Evolutionary conservation across 2,888 invertebrate genomes (phyloP).

Genomic region (Hypomecis punctinalis): DNA sequence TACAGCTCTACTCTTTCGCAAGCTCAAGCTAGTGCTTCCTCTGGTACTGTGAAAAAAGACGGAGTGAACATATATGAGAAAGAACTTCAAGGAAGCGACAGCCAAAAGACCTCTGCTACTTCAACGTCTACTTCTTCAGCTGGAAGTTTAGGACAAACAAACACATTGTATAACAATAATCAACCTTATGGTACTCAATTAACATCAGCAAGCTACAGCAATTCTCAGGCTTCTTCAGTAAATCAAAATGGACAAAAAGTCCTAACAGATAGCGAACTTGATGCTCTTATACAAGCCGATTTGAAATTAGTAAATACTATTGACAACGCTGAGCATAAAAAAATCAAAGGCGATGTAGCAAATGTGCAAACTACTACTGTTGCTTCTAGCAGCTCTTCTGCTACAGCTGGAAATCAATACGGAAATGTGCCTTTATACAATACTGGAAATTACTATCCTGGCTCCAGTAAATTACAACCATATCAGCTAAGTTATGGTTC

Average conservation of each 20-base stretch:
- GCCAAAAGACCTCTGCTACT: neutral
- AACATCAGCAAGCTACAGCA: neutral
- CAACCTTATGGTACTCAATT: neutral
- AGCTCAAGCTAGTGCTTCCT: neutral
- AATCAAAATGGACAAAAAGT: too few species aligned
- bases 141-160: neutral
- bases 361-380: neutral
- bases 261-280: neutral
- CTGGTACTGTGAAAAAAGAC: neutral
- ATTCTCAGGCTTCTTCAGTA: neutral
- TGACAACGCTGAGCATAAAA: neutral
- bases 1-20: neutral
- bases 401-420: constrained; percentile 1
- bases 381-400: neutral
- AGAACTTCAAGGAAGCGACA: neutral
- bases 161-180: neutral
- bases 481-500: neutral
- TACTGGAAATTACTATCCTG: neutral
- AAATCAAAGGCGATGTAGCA: neutral
- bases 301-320: neutral
- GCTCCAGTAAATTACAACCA: neutral
- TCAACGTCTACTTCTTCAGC: neutral
- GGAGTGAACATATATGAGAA: neutral
- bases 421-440: neutral
- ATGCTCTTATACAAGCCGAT: neutral